Base-by-base conservation (phyloP, 92 coral and sea anemone species). In the Porites evermanni region DNA sequence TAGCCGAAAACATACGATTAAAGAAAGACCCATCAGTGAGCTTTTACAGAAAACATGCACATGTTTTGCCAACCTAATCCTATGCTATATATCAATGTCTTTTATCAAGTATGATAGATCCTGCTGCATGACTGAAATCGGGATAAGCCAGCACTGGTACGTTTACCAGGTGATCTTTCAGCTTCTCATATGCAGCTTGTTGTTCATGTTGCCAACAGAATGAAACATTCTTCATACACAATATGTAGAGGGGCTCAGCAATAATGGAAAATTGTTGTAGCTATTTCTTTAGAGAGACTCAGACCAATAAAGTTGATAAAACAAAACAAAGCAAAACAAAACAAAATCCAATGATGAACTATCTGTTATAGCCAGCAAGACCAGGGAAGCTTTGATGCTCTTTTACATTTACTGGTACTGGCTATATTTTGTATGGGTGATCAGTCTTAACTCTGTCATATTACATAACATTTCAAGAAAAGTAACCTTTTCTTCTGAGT, bases 91-190 rank as follows among this genome's bases (percentile, higher is more conserved):
- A 29, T 29, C 32, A 29, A 29, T 2, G 32, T 29, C 32, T 29
- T 2, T 29, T 29, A 29, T 29, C 32, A 29, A 29, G 32, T 29
- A 29, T 29, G 32, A 29, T 29, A 29, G 32, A 29, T 29, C 32
- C 32, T 6, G 88, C 85, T 1, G 66, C 87, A 50, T 89, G 19
- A 63, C 91, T 77, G 51, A 90, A 90, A 64, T 82, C 84, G 7
- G 93, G 88, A 47, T 93, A 90, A 5, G 94, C 93, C 53, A 90
- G 87, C 21, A 87, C 86, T 47, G 92, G 94, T 6, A 89, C 86
- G 21, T 70, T 87, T 47, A 71, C 86, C 74, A 82, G 66, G 10
- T 63, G 72, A 13, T 53, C 7, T 51, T 87, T 73, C 68, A 83
- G 89, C 51, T 83, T 84, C 58, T 72, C 67, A 44, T 86, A 87